Conservation (phyloP, 2,888 invertebrate species). For the Dorcus hopei region DNA sequence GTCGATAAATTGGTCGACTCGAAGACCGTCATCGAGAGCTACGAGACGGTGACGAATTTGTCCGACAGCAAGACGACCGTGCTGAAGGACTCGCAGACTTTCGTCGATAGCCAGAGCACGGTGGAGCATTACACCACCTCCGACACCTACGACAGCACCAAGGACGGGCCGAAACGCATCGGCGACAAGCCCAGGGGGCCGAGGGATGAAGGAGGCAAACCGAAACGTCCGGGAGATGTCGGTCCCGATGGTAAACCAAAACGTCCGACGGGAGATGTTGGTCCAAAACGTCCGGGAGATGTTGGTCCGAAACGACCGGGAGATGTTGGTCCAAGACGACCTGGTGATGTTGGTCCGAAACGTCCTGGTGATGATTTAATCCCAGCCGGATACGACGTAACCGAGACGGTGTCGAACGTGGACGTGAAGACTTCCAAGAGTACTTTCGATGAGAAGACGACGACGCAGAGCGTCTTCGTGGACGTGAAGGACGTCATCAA, state of each 20-base stretch:
- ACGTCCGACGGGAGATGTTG: conserved; percentile 11
- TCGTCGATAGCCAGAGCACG: conserved; percentile 32
- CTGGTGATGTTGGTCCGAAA: background rate
- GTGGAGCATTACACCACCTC: conserved; percentile 36
- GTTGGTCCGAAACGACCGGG: conserved; percentile 11
- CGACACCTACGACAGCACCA: conserved; percentile 27
- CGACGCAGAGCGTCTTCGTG: conserved; percentile 21
- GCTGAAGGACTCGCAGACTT: conserved; percentile 34
- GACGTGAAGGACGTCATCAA: conserved; percentile 24
- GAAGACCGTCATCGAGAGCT: conserved; percentile 32
- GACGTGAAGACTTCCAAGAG: conserved; percentile 3
- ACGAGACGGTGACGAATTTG: conserved; percentile 30
- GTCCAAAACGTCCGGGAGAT: conserved; percentile 10
- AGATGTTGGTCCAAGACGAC: conserved; percentile 14
- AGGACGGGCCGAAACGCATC: conserved; percentile 16
- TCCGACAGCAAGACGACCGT: conserved; percentile 35
- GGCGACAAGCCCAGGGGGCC: conserved; percentile 17
- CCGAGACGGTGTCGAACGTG: background rate
- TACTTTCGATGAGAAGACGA: conserved; percentile 32
- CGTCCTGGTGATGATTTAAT: background rate
- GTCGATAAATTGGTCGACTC: conserved; percentile 23
- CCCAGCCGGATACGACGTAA: conserved; percentile 4
- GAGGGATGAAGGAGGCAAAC: conserved; percentile 9
- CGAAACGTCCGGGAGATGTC: conserved; percentile 4
- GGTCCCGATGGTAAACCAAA: conserved; percentile 3